Percentiles rank a stretch among this genome's conserved stretches.
phyloP scores from a whole-genome alignment of 2,797 vertebrate species.

The Squalus acanthias region DNA sequence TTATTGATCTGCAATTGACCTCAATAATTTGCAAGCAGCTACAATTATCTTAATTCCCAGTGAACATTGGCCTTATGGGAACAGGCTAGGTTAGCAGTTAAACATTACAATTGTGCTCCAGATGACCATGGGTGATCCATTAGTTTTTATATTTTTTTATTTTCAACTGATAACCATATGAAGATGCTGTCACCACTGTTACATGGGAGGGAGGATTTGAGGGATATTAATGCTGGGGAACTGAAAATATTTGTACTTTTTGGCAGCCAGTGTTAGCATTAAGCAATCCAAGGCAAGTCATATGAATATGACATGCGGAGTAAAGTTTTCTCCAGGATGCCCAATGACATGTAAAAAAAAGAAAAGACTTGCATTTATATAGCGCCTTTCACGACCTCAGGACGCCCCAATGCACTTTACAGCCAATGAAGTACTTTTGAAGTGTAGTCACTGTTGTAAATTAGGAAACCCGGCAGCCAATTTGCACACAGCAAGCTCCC shows the following conservation, averaged over 20 bases:
- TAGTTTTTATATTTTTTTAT: background rate
- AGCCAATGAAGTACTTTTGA: too few species aligned
- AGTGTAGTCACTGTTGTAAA: too few species aligned
- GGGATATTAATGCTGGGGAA: background rate
- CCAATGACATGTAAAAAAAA: background rate
- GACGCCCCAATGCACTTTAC: too few species aligned
- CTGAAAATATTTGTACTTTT: background rate
- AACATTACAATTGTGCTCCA: background rate
- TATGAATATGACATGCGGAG: background rate
- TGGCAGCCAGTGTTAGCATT: background rate
- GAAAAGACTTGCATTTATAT: too few species aligned
- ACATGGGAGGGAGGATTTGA: too few species aligned
- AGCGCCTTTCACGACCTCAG: too few species aligned
- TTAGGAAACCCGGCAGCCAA: too few species aligned
- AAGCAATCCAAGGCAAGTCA: background rate
- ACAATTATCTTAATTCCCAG: background rate
- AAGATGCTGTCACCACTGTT: too few species aligned
- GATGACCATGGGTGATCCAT: background rate
- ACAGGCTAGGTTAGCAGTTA: background rate
- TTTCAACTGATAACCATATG: background rate
- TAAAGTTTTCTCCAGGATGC: background rate
- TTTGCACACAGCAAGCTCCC: too few species aligned
- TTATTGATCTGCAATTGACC: background rate
- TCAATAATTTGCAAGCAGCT: background rate
- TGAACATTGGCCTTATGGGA: background rate